phyloP scores from a whole-genome alignment of 2,888 invertebrate species.

The Neria commutata region DNA sequence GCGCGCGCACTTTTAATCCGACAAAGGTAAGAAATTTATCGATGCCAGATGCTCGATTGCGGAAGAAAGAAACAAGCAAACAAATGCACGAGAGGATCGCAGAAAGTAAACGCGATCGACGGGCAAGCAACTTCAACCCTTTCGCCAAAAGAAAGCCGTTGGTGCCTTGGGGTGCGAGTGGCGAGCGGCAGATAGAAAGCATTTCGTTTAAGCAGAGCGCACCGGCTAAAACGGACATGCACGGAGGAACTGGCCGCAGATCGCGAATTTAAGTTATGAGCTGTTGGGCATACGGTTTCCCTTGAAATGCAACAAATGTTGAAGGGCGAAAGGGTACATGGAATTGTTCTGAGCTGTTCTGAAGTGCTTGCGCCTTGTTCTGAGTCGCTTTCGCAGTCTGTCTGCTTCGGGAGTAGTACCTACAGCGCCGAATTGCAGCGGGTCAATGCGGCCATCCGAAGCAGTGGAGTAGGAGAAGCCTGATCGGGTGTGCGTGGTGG shows the following conservation, averaged over 20 bases:
- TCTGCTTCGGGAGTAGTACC: conserved; percentile 2
- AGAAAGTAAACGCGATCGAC: background rate
- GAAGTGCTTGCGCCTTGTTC: background rate
- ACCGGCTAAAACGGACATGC: too few relatives aligned
- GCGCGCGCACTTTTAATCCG: too few relatives aligned
- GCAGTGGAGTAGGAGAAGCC: background rate
- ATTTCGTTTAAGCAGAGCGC: conserved; percentile 1
- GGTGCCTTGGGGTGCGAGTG: background rate
- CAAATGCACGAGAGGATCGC: background rate
- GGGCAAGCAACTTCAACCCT: background rate
- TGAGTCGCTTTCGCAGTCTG: background rate
- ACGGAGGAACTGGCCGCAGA: too few relatives aligned
- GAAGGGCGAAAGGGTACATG: too few relatives aligned
- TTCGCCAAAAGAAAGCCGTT: background rate
- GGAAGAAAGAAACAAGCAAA: too few relatives aligned
- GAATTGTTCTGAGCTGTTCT: background rate
- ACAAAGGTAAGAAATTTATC: too few relatives aligned
- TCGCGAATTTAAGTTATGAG: background rate
- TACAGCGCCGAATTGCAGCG: background rate
- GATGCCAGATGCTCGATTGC: too few relatives aligned
- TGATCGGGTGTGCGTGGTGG: too few relatives aligned
- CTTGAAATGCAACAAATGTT: conserved; percentile 3
- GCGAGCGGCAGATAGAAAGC: conserved; percentile 1
- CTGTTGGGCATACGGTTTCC: too few relatives aligned
- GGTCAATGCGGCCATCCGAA: background rate